Conservation (phyloP, 2,888 invertebrate species). For the Microctonus hyperodae region DNA sequence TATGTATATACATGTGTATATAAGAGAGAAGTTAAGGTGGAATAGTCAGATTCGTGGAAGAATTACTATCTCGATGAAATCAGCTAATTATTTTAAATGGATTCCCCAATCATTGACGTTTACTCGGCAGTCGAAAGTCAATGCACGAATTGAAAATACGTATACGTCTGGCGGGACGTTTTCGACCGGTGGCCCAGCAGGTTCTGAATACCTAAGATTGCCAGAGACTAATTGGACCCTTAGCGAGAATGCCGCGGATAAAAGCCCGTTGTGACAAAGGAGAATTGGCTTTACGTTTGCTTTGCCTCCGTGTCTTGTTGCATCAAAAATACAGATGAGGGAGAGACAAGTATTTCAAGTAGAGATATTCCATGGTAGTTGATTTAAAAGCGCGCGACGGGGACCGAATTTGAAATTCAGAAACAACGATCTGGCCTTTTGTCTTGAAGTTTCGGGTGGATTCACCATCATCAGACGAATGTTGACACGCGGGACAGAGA, state of each 20-base stretch:
- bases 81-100: slow-evolving; percentile 64
- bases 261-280: slow-evolving; percentile 32
- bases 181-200: slow-evolving; percentile 54
- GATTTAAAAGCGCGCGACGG: slow-evolving; percentile 25
- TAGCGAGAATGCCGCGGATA: slow-evolving; percentile 50
- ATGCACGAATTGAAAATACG: slow-evolving; percentile 57
- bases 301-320: slow-evolving; percentile 33
- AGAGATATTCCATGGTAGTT: slow-evolving; percentile 33
- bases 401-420: slow-evolving; percentile 61
- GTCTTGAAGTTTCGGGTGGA: slow-evolving; percentile 39
- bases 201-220: slow-evolving; percentile 51
- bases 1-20: neutral
- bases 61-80: slow-evolving; percentile 57
- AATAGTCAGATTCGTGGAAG: slow-evolving; percentile 43
- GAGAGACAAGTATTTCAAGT: slow-evolving; percentile 16
- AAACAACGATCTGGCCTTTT: slow-evolving; percentile 51
- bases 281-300: slow-evolving; percentile 21
- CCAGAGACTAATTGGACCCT: slow-evolving; percentile 63
- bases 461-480: neutral
- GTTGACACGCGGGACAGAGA: slow-evolving; percentile 21
- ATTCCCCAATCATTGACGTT: slow-evolving; percentile 53
- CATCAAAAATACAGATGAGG: neutral
- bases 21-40: neutral
- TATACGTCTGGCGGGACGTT: slow-evolving; percentile 52
- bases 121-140: neutral